Conservation (phyloP, 1,140 invertebrate genomes). For the Drosophila suzukii region DNA sequence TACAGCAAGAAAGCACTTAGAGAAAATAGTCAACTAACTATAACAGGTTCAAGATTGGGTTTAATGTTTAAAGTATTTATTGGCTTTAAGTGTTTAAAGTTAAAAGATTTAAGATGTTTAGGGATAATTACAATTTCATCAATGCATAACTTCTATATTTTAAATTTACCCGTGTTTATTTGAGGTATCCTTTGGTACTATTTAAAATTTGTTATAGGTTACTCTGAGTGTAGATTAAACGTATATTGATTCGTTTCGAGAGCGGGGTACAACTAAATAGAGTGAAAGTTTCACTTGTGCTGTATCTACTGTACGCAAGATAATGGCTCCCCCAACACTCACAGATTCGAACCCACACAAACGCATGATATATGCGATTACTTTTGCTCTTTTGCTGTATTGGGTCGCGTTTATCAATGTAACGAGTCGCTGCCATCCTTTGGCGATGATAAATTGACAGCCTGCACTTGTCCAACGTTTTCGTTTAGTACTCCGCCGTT, state of each 20-base stretch:
- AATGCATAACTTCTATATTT: too few species aligned
- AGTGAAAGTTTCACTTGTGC: conserved; percentile 26
- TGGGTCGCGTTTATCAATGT: conserved; percentile 45
- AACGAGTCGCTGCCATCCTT: conserved; percentile 37
- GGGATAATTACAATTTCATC: too few species aligned
- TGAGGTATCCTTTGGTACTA: too few species aligned
- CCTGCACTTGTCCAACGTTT: conserved; percentile 39
- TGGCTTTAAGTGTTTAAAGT: too few species aligned
- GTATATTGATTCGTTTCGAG: conserved; percentile 8
- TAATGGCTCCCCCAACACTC: conserved; percentile 38
- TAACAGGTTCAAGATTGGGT: too few species aligned
- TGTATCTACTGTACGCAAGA: conserved; percentile 38
- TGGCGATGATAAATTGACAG: conserved; percentile 51
- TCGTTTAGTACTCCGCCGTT: conserved; percentile 28
- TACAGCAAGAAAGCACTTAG: conserved; percentile 5
- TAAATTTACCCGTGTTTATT: too few species aligned
- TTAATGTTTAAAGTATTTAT: too few species aligned
- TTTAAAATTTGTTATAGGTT: neutral
- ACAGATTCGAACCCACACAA: conserved; percentile 10
- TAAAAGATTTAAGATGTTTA: too few species aligned
- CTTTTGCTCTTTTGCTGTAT: conserved; percentile 14
- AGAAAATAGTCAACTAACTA: neutral
- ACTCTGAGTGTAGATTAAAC: conserved; percentile 23
- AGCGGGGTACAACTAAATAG: neutral
- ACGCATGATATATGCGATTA: conserved; percentile 18